Percentiles rank a stretch among this genome's conserved stretches.
phyloP scores from a whole-genome alignment of 1,140 invertebrate genomes.

The Philaenus spumarius region DNA sequence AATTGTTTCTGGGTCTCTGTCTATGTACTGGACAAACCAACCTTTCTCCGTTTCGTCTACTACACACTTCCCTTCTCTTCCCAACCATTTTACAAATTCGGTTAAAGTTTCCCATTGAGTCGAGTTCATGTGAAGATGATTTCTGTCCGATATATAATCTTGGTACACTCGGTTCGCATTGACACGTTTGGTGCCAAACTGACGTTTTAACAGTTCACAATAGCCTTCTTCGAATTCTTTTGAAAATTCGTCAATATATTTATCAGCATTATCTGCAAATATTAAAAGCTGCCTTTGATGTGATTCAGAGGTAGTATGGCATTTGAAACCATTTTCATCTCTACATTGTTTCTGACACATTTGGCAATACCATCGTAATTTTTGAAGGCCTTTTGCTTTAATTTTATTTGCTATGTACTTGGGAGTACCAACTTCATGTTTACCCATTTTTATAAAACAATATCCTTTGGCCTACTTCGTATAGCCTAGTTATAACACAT shows the following conservation, averaged over 20 bases:
- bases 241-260: slow-evolving; percentile 91
- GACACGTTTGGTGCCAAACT: slow-evolving; percentile 91
- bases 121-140: slow-evolving; percentile 98
- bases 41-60: slow-evolving; percentile 99
- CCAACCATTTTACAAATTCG: slow-evolving; percentile 93
- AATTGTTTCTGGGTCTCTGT: slow-evolving; percentile 89
- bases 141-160: slow-evolving; percentile 89
- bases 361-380: slow-evolving; percentile 98
- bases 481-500: too few species aligned
- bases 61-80: slow-evolving; percentile 78
- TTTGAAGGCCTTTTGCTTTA: slow-evolving; percentile 98
- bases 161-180: slow-evolving; percentile 97
- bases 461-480: too few species aligned
- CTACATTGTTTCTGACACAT: slow-evolving; percentile 99
- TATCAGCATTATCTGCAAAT: slow-evolving; percentile 90
- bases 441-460: slow-evolving; percentile 52
- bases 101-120: slow-evolving; percentile 95
- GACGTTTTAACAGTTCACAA: slow-evolving; percentile 70
- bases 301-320: slow-evolving; percentile 94
- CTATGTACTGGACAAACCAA: slow-evolving; percentile 96
- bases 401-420: slow-evolving; percentile 99
- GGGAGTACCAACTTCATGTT: slow-evolving; percentile 86
- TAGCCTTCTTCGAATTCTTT: slow-evolving; percentile 82
- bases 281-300: slow-evolving; percentile 95
- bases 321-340: slow-evolving; percentile 99